Conservation (phyloP, 1,140 invertebrate genomes). For the Myzus persicae region DNA sequence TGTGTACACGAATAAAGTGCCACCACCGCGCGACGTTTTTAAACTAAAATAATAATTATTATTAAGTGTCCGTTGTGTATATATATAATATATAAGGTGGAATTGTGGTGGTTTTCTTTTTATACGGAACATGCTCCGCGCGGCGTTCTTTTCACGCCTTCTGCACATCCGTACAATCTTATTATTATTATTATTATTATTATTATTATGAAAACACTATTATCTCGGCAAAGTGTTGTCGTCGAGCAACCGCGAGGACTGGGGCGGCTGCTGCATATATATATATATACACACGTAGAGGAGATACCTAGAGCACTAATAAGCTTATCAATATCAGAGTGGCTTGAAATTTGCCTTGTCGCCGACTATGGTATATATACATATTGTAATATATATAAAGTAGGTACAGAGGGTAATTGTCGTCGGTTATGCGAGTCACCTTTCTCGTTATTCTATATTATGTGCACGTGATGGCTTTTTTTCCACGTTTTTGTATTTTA, state of each 20-base stretch:
- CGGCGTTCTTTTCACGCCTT: background rate
- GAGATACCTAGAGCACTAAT: background rate
- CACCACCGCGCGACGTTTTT: background rate
- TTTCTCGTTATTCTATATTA: background rate
- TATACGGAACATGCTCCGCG: background rate
- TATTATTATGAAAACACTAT: background rate
- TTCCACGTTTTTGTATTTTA: background rate
- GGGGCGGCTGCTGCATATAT: background rate
- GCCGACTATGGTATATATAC: background rate
- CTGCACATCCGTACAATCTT: background rate
- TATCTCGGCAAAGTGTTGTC: background rate
- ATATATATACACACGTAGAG: background rate
- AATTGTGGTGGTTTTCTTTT: background rate
- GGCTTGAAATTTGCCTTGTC: background rate
- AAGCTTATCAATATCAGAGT: constrained; percentile 17
- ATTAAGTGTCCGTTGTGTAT: background rate
- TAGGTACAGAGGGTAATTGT: background rate
- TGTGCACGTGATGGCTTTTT: background rate
- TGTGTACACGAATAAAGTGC: background rate
- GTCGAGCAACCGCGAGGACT: background rate
- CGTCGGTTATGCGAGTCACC: background rate
- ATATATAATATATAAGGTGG: no score
- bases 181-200: background rate
- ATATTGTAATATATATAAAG: background rate
- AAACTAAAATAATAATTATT: background rate